Conservation (phyloP, 2,888 invertebrate species). For the Sialis lutaria region DNA sequence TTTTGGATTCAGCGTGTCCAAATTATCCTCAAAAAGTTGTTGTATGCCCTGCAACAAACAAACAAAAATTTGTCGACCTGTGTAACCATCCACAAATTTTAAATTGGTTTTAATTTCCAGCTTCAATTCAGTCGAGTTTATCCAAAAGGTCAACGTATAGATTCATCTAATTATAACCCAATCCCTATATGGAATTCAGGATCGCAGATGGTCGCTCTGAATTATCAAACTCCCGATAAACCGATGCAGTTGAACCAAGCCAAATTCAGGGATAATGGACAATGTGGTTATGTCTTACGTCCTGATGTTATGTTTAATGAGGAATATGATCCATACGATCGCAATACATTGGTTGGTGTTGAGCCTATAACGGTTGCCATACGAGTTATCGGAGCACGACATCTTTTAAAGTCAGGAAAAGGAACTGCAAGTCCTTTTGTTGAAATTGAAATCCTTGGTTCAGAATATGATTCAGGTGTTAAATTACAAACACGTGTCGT, state of each 20-base stretch:
- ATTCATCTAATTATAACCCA: slow-evolving; percentile 95
- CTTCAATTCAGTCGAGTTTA: slow-evolving; percentile 87
- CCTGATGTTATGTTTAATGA: slow-evolving; percentile 77
- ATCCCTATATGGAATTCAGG: slow-evolving; percentile 90
- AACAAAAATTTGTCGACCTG: too few species aligned
- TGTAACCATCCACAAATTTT: too few species aligned
- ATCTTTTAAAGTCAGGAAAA: slow-evolving; percentile 69
- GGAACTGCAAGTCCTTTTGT: slow-evolving; percentile 83
- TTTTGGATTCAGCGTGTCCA: too few species aligned
- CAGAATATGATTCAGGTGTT: slow-evolving; percentile 68
- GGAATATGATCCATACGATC: slow-evolving; percentile 62
- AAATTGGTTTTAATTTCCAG: slow-evolving; percentile 17
- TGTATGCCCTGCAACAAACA: too few species aligned
- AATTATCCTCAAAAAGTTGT: too few species aligned
- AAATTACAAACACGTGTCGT: slow-evolving; percentile 75
- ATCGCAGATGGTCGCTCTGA: slow-evolving; percentile 93
- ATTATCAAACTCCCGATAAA: slow-evolving; percentile 92
- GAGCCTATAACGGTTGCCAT: slow-evolving; percentile 48
- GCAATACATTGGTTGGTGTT: slow-evolving; percentile 35
- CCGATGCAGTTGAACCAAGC: slow-evolving; percentile 94
- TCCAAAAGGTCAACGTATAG: slow-evolving; percentile 85
- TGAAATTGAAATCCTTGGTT: slow-evolving; percentile 78
- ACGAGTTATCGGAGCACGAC: slow-evolving; percentile 75
- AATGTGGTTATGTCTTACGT: slow-evolving; percentile 82
- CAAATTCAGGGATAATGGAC: slow-evolving; percentile 81